Conservation (phyloP, 2,888 invertebrate genomes). For the Meloe dianella region DNA sequence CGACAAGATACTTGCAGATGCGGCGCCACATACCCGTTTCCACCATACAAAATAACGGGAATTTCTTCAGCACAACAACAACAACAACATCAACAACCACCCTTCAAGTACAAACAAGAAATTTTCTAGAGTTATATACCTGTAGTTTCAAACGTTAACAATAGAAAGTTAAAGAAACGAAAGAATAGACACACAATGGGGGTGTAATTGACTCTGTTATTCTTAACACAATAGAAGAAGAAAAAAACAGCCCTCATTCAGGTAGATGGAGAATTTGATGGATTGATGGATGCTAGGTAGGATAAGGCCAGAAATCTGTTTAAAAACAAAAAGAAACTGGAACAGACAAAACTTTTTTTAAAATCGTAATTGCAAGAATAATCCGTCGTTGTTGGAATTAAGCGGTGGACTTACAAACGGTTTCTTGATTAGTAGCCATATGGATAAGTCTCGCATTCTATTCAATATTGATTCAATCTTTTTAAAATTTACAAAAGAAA, state of each 20-base stretch:
- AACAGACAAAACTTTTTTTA: not conserved
- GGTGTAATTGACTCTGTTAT: constrained; percentile 7
- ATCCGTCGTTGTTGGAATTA: constrained; percentile 37
- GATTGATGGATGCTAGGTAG: not conserved
- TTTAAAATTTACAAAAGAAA: not conserved
- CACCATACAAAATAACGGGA: constrained; percentile 21
- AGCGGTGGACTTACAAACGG: constrained; percentile 47
- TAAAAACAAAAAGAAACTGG: not conserved
- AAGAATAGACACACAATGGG: not conserved
- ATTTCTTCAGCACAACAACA: constrained; percentile 15
- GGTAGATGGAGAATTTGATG: constrained; percentile 1
- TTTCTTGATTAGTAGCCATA: constrained; percentile 43
- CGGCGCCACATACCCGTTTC: constrained; percentile 30
- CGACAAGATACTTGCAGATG: constrained; percentile 23
- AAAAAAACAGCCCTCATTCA: constrained; percentile 5
- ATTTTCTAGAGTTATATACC: not conserved
- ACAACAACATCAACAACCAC: not conserved
- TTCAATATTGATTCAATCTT: not conserved
- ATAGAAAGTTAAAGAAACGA: not conserved
- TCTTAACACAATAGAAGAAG: not conserved
- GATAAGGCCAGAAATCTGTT: not conserved
- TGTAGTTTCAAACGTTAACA: not conserved
- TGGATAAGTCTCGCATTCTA: not conserved
- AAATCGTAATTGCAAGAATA: too few relatives aligned
- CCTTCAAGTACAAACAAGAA: not conserved